A percentile compares a stretch with the other conserved stretches of the same genome.
These are phyloP conservation scores for Saimiri boliviensis DNA, from an alignment of 2,113 vertebrate genomes.

Conservation along the genomic window DNA sequence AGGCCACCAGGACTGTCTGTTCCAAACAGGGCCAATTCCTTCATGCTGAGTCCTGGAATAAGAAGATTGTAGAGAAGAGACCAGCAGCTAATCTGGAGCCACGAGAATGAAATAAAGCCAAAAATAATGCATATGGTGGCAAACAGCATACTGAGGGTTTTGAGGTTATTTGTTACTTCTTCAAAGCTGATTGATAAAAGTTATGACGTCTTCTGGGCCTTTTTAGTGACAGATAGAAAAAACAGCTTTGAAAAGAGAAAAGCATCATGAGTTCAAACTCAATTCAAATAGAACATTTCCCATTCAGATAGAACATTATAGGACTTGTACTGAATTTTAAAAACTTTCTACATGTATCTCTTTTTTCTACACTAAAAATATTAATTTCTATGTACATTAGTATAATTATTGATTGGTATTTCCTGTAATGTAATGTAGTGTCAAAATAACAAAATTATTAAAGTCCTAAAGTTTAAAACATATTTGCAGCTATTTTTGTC, in stretches of 20 bases:
- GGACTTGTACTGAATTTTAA: neutral
- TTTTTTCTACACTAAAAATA: neutral
- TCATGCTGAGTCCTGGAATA: neutral
- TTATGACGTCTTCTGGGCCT: neutral
- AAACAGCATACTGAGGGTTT: neutral
- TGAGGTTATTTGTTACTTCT: neutral
- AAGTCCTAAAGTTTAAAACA: neutral
- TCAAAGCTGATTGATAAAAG: neutral
- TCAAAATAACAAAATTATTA: neutral
- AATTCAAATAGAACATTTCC: neutral
- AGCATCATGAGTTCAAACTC: neutral
- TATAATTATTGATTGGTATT: neutral
- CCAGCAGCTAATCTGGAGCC: neutral
- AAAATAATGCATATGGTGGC: neutral
- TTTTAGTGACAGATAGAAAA: neutral
- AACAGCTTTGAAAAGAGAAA: neutral
- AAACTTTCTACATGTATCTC: neutral
- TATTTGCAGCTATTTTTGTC: neutral
- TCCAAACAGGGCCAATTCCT: neutral
- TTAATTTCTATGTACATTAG: neutral
- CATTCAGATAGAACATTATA: neutral
- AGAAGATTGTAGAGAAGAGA: neutral
- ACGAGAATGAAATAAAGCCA: neutral
- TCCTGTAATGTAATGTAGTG: neutral
- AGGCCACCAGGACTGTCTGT: neutral